Evolutionary conservation across 2,888 invertebrate species (phyloP).

Genomic region (Andricus curvator): DNA sequence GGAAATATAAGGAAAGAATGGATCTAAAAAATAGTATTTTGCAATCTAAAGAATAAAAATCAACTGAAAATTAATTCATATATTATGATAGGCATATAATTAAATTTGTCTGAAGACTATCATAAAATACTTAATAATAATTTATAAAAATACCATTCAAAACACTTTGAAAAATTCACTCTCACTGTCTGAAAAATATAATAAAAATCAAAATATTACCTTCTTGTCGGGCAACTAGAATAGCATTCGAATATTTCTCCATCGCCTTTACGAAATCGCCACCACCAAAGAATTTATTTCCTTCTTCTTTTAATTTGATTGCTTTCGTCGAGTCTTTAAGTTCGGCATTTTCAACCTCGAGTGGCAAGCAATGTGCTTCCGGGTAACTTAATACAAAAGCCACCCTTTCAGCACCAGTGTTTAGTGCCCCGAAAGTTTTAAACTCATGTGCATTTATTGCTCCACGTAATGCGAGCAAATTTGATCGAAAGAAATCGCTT

Average conservation of each 20-base stretch:
- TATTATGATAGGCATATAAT: no score
- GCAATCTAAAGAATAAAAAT: no score
- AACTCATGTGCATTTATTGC: constrained; percentile 81
- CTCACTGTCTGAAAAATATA: no score
- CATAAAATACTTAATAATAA: not conserved
- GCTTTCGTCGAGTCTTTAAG: constrained; percentile 83
- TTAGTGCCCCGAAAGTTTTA: constrained; percentile 83
- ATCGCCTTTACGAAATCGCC: constrained; percentile 86
- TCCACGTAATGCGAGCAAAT: constrained; percentile 78
- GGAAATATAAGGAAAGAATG: no score
- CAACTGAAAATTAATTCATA: no score
- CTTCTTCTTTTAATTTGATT: constrained; percentile 84
- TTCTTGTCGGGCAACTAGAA: constrained; percentile 84
- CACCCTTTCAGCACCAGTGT: constrained; percentile 84
- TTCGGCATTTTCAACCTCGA: constrained; percentile 79
- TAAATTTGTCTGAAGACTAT: no score
- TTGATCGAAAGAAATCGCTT: constrained; percentile 68
- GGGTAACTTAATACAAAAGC: constrained; percentile 81
- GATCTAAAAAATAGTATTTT: no score
- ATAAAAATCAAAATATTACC: constrained; percentile 77
- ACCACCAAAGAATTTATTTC: constrained; percentile 86
- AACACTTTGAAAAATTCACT: no score
- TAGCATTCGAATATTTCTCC: constrained; percentile 84
- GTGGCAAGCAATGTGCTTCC: constrained; percentile 78
- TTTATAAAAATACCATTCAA: not conserved